Conservation (phyloP, 2,113 vertebrate species). For the Rhagologus leucostigma region DNA sequence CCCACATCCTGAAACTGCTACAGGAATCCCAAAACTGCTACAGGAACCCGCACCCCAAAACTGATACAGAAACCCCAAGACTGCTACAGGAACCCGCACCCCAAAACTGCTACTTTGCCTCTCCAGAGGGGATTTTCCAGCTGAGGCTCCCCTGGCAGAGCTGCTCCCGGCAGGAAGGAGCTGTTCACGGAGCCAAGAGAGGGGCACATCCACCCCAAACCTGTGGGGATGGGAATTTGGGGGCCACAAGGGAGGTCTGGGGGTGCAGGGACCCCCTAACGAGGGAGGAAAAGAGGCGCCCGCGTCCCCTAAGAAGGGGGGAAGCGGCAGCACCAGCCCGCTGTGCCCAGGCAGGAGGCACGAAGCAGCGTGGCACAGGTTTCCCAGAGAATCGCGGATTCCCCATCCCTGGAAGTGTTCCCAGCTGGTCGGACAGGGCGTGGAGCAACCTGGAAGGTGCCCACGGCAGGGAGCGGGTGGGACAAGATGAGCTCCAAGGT, state of each 20-base stretch:
- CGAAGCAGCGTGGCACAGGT: background rate
- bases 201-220: background rate
- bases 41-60: too few relatives aligned
- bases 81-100: too few relatives aligned
- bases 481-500: too few relatives aligned
- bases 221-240: background rate
- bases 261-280: too few relatives aligned
- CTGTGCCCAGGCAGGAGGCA: background rate
- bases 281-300: background rate
- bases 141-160: background rate
- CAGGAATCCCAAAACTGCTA: too few relatives aligned
- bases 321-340: background rate
- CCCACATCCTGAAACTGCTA: too few relatives aligned
- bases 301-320: fast-evolving
- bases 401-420: background rate
- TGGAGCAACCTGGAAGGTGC: background rate
- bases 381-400: background rate
- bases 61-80: too few relatives aligned
- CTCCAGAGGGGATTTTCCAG: background rate
- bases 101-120: too few relatives aligned
- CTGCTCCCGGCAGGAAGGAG: background rate
- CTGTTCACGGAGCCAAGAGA: background rate
- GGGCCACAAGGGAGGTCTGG: background rate
- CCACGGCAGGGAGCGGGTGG: fast-evolving
- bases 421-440: background rate